phyloP scores from a whole-genome alignment of 2,113 vertebrate genomes.

The Eudyptes chrysolophus region DNA sequence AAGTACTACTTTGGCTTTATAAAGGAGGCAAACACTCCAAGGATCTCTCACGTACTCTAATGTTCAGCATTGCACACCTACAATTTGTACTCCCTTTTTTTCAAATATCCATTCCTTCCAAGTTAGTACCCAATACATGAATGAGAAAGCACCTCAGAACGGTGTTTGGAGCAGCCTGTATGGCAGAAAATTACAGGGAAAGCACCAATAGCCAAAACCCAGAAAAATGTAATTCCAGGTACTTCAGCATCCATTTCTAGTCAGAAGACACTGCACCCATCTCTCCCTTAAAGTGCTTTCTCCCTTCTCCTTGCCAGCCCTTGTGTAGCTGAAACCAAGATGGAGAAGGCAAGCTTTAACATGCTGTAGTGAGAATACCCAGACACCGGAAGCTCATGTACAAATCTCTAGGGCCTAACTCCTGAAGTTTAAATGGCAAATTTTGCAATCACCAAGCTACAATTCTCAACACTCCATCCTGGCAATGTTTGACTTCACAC shows the following conservation, averaged over 20 bases:
- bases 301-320: background rate
- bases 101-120: background rate
- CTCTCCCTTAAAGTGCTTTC: background rate
- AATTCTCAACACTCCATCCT: background rate
- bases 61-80: background rate
- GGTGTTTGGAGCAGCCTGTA: background rate
- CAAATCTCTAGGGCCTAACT: background rate
- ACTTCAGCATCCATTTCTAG: background rate
- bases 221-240: background rate
- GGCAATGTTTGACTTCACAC: background rate
- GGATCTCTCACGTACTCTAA: background rate
- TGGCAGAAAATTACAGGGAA: background rate
- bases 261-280: background rate
- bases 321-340: background rate
- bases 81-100: background rate
- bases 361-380: background rate
- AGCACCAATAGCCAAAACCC: background rate
- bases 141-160: background rate
- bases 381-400: fast-evolving
- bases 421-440: background rate
- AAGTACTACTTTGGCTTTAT: background rate
- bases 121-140: background rate
- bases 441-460: background rate
- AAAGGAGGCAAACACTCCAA: background rate
- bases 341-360: background rate